Evolutionary conservation across 1,140 invertebrate genomes (phyloP), one percentile per base, ranked within the genome.

Genomic region (Protaetia brevitarsis): DNA sequence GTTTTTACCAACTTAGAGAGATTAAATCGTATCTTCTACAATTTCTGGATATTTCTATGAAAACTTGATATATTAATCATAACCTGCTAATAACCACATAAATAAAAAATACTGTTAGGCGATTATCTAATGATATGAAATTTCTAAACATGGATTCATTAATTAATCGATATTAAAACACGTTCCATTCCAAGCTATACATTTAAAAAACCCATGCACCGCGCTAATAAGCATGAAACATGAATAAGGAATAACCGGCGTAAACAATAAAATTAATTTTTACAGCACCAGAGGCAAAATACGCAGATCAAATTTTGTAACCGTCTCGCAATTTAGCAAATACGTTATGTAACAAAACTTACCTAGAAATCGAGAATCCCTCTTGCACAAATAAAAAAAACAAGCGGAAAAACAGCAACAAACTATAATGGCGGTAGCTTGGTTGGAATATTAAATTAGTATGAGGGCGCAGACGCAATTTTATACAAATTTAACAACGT

Each of bases 361-460:
- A 45, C 41, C 41, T 45, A 45, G 23, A 45, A 45, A 45, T 45
- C 41, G 13, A 45, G 41, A 8, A 45, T 45, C 41, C 41, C 23
- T 45, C 23, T 4, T 45, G 13, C 16, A 45, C 41, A 21, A 45
- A 45, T 21, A 45, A 45, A 45, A 45, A 37, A 45, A 45, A 45
- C 41, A 45, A 45, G 41, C 16, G 41, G 41, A 45, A 45, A 45
- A 45, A 45, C 41, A 45, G 41, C 41, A 45, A 45, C 41, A 45
- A 45, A 45, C 41, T 45, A 45, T 21, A 45, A 45, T 45, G 41
- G 41, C 41, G 41, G 13, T 45, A 45, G 41, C 41, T 45, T 45
- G 41, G 41, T 45, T 45, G 41, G 41, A 45, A 45, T 45, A 45
- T 45, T 45, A 45, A 45, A 45, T 45, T 45, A 45, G 13, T 13